Evolutionary conservation across 2,797 vertebrate species (phyloP).

Genomic region (Mareca penelope): DNA sequence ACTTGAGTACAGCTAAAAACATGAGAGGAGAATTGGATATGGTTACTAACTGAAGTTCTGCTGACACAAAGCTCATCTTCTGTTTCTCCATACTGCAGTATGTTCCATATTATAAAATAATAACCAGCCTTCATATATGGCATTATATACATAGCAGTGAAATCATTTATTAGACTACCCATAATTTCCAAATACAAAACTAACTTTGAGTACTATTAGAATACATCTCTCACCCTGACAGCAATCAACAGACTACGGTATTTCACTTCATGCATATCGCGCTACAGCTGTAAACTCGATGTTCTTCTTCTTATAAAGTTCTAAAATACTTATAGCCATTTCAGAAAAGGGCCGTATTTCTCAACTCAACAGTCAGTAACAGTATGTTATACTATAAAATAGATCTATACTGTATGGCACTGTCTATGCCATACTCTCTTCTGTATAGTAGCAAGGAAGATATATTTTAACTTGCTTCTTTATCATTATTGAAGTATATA

Average conservation of each 20-base stretch:
- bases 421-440: background rate
- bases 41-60: background rate
- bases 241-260: background rate
- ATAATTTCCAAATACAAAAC: background rate
- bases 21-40: too few species aligned
- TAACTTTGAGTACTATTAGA: background rate
- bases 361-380: background rate
- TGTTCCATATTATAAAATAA: background rate
- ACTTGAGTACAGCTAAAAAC: background rate
- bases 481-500: background rate
- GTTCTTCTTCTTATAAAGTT: background rate
- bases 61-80: background rate
- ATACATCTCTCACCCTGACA: background rate
- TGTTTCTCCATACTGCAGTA: background rate
- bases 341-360: background rate
- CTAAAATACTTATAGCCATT: background rate
- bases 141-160: rapidly evolving
- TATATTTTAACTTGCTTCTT: background rate
- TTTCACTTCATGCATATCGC: rapidly evolving
- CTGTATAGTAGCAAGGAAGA: background rate
- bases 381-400: background rate
- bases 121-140: rapidly evolving
- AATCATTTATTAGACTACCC: background rate
- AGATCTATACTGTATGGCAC: background rate
- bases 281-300: rapidly evolving